A percentile compares a stretch with the other conserved stretches of the same genome.
phyloP scores from a whole-genome alignment of 2,113 vertebrate genomes.

The Lasiurus cinereus region DNA sequence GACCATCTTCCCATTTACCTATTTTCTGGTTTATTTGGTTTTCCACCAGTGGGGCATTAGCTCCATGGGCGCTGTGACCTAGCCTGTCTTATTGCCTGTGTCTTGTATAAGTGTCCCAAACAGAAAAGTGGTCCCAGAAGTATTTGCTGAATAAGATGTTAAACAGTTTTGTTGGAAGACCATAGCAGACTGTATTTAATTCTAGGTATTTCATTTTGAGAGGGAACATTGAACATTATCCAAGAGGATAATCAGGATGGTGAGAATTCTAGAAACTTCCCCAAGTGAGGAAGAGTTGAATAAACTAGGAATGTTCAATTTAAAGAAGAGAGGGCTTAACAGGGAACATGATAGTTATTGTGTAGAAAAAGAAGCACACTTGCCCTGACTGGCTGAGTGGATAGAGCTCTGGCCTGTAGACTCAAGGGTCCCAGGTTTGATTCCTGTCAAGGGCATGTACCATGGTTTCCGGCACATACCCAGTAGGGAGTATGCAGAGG shows the following conservation, averaged over 20 bases:
- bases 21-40: neutral
- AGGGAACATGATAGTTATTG: neutral
- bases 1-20: neutral
- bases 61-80: neutral
- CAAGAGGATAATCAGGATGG: neutral
- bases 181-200: neutral
- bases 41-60: neutral
- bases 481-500: too few relatives aligned
- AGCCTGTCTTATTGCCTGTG: neutral
- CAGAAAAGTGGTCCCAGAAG: neutral
- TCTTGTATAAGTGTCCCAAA: neutral
- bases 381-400: neutral
- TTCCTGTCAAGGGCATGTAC: too few relatives aligned
- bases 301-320: neutral
- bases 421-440: too few relatives aligned
- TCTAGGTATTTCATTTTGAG: neutral
- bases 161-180: neutral
- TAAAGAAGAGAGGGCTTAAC: slow-evolving; percentile 25
- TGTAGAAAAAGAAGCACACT: slow-evolving; percentile 6
- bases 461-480: too few relatives aligned
- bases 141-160: slow-evolving; percentile 9
- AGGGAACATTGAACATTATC: neutral
- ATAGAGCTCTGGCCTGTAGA: too few relatives aligned
- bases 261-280: slow-evolving; percentile 15
- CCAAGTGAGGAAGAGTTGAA: neutral